Evolutionary conservation across 2,888 invertebrate genomes (phyloP), one percentile per base, ranked within the genome.

Genomic region (Leistus spinibarbis): DNA sequence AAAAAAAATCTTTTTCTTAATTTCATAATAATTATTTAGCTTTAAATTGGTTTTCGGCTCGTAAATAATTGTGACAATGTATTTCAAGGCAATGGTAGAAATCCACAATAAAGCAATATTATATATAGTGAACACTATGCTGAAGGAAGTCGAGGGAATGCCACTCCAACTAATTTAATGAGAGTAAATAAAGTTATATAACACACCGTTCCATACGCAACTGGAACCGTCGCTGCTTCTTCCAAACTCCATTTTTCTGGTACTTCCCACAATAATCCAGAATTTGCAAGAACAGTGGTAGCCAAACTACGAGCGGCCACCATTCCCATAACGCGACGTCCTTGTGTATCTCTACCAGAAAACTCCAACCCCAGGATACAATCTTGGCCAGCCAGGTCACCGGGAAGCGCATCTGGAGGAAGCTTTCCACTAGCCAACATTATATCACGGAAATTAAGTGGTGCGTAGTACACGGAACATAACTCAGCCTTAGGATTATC

Each of bases 351-450:
- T 16, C 94, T 90, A 0, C 98, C 98, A 77, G 97, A 91, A 86
- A 98, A 98, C 86, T 98, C 98, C 81, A 98, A 88, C 62, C 98
- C 98, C 75, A 98, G 89, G 80, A 99, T 94, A 86, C 98, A 98
- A 80, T 99, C 99, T 88, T 95, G 90, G 77, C 91, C 92, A 60
- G 94, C 94, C 77, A 95, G 87, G 83, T 94, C 91, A 76, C 96
- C 97, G 13, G 99, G 99, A 76, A 99, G 90, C 65, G 98, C 97
- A 88, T 99, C 99, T 27, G 98, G 97, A 69, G 98, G 96, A 77
- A 99, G 89, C 87, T 98, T 98, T 80, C 98, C 99, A 22, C 96
- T 96, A 24, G 98, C 98, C 82, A 99, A 87, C 99, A 99, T 99
- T 79, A 99, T 92, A 86, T 99, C 99, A 79, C 98, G 92, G 93